Base-by-base conservation (phyloP, 1,140 invertebrate genomes). In the Zaprionus lachaisei region DNA sequence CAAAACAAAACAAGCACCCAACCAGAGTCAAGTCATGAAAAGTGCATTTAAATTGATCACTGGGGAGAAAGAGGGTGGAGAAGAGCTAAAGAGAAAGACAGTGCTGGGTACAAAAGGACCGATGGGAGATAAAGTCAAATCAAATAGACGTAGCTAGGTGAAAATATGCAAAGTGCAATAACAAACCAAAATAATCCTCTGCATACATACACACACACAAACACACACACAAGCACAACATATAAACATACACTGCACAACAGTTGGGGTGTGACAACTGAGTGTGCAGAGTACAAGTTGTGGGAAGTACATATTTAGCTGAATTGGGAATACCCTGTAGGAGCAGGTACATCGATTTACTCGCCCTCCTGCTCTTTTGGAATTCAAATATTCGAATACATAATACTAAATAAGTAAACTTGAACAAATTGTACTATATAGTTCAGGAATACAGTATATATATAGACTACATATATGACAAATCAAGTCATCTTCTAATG, bases 1-100 rank as follows among this genome's bases (percentile, higher is more conserved):
- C 15, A 64, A 5, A 58, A 47, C 47, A 47, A 28, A 65, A 51
- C 22, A 56, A 56, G 28, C 37, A 24, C 20, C 7, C n/a, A 60
- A 28, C 14, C 34, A 22, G 47, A 65, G 37, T 58, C 38, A 34
- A 77, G 26, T 60, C 65, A 61, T 83, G 58, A 75, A 68, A 75
- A 72, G 73, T 89, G 84, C 84, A 84, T 83, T 83, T 70, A 69
- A 78, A 72, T 71, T 54, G 65, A 64, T 65, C 49, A 17, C 55
- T 65, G 24, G 28, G 54, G 24, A 51, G 17, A 38, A 1, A 12
- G 6, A 5, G n/a, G n/a, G n/a, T 15, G 31, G 11, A 5, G 2
- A 41, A 17, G 22, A 38, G 49, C 12, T 4, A 9, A 22, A 57
- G 51, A 12, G 55, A 14, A 7, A 71, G 63, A 64, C 34, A 41